Percentiles rank a stretch among this genome's conserved stretches.
phyloP scores from a whole-genome alignment of 2,888 invertebrate species.

The Eueremaeus valkanovi region DNA sequence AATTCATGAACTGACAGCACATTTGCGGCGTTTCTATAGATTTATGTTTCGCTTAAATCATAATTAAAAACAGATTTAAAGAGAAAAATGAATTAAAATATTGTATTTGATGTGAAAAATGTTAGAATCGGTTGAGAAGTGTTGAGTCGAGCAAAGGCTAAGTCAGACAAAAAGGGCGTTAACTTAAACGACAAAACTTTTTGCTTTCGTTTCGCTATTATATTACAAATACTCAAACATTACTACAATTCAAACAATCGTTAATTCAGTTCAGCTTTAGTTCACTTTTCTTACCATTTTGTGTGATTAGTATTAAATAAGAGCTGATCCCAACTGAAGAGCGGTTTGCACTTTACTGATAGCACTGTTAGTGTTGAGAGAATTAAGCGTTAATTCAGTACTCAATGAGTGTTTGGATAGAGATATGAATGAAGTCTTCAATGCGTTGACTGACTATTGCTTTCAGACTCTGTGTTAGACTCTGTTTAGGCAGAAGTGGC shows the following conservation, averaged over 20 bases:
- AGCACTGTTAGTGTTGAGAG: not conserved
- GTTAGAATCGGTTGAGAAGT: too few relatives aligned
- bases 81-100: too few relatives aligned
- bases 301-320: not conserved
- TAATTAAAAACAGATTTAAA: too few relatives aligned
- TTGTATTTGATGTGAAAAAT: too few relatives aligned
- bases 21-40: too few relatives aligned
- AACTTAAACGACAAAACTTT: slow-evolving; percentile 19
- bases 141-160: not conserved
- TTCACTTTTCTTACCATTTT: not conserved
- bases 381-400: not conserved
- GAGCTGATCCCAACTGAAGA: not conserved
- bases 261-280: not conserved
- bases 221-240: too few relatives aligned
- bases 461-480: not conserved
- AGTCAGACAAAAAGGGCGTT: slow-evolving; percentile 17
- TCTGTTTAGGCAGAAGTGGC: slow-evolving; percentile 19
- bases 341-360: not conserved
- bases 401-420: not conserved
- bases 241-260: not conserved
- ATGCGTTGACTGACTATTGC: slow-evolving; percentile 1
- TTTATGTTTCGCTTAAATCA: too few relatives aligned
- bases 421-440: not conserved
- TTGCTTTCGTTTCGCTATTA: too few relatives aligned
- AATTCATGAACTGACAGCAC: too few relatives aligned